Evolutionary conservation across 2,113 vertebrate species (phyloP).

Genomic region (Leptocoma aspasia): DNA sequence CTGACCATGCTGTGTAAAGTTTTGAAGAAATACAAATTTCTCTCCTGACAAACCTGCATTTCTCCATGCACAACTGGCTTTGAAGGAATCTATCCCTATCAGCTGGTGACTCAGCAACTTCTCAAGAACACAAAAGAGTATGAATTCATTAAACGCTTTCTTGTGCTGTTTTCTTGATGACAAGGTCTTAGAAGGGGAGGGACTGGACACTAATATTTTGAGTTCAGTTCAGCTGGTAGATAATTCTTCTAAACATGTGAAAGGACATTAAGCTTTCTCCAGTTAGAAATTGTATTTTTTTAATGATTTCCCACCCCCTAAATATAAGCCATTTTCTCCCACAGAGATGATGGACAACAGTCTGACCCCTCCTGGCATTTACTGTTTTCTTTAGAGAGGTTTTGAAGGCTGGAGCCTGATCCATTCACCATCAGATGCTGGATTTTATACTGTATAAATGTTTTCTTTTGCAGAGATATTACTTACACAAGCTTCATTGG

Average conservation of each 20-base stretch:
- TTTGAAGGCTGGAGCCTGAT: neutral
- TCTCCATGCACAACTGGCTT: neutral
- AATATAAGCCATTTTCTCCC: neutral
- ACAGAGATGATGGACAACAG: neutral
- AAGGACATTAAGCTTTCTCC: neutral
- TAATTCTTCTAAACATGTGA: neutral
- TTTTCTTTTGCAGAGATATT: neutral
- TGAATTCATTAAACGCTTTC: neutral
- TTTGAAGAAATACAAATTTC: neutral
- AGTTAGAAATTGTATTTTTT: neutral
- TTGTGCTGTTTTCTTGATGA: neutral
- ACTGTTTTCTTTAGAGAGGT: neutral
- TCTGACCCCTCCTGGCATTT: neutral
- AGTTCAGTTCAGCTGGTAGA: neutral
- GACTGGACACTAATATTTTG: neutral
- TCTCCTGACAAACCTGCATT: neutral
- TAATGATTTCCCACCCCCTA: neutral
- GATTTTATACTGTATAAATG: neutral
- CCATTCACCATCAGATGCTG: neutral
- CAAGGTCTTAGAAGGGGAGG: neutral
- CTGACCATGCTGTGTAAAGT: fast-evolving
- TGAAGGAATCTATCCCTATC: neutral
- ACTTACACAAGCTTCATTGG: neutral
- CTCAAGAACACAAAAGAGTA: neutral
- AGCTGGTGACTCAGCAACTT: neutral